phyloP scores from a whole-genome alignment of 2,797 vertebrate genomes.

The Karalla daura region DNA sequence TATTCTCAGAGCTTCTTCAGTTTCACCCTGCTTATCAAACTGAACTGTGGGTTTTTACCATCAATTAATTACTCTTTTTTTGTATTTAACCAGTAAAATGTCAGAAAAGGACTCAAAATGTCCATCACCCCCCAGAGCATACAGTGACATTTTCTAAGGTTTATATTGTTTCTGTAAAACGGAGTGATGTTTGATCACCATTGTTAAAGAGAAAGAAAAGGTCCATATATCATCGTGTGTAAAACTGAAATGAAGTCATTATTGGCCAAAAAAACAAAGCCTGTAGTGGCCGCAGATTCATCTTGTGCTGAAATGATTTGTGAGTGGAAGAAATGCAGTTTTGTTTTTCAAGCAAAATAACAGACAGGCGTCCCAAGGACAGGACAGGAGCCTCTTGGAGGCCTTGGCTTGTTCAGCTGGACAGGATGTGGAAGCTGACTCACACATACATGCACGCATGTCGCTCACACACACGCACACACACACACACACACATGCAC shows the following conservation, averaged over 20 bases:
- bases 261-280: too few relatives aligned
- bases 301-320: too few relatives aligned
- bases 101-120: not conserved
- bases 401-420: constrained; percentile 48
- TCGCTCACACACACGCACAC: constrained; percentile 15
- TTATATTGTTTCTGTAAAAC: not conserved
- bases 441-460: too few relatives aligned
- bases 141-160: not conserved
- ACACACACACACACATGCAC: constrained; percentile 9
- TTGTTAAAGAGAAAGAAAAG: not conserved
- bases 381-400: constrained; percentile 31
- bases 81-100: not conserved
- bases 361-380: constrained; percentile 25
- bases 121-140: not conserved
- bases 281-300: too few relatives aligned
- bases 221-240: not conserved
- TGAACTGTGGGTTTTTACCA: too few relatives aligned
- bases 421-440: constrained; percentile 64
- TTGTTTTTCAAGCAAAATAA: constrained; percentile 9
- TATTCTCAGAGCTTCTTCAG: not conserved
- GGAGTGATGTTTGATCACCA: not conserved
- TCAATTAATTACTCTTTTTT: not conserved
- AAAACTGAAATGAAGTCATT: too few relatives aligned
- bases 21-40: not conserved
- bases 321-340: too few relatives aligned